These are phyloP conservation scores for Glyphotaelius pellucidus DNA, from an alignment of 2,888 invertebrate species.

Conservation along the genomic window DNA sequence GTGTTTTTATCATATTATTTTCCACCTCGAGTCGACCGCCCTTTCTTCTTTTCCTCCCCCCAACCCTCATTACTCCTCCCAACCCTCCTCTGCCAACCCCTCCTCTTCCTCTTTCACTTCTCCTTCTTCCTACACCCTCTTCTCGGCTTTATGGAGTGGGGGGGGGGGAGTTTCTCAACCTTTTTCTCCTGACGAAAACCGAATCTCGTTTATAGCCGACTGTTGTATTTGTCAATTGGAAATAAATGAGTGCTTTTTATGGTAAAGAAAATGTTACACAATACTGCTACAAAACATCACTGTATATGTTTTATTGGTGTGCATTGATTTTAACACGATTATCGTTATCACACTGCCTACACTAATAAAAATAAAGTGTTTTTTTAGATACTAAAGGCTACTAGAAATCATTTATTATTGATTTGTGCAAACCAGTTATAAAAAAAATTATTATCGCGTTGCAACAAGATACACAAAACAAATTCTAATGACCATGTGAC, in stretches of 20 bases:
- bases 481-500: too few relatives aligned
- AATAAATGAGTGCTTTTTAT: neutral
- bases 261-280: neutral
- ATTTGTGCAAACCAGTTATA: too few relatives aligned
- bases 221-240: slow-evolving; percentile 43
- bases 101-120: slow-evolving; percentile 12
- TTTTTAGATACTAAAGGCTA: too few relatives aligned
- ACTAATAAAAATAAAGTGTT: too few relatives aligned
- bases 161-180: slow-evolving; percentile 57
- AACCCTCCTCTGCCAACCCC: slow-evolving; percentile 34
- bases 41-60: slow-evolving; percentile 58
- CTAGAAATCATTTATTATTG: too few relatives aligned
- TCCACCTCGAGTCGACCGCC: slow-evolving; percentile 63
- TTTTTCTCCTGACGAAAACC: slow-evolving; percentile 56
- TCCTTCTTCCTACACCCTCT: slow-evolving; percentile 35
- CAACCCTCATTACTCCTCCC: slow-evolving; percentile 6
- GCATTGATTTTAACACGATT: neutral
- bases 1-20: slow-evolving; percentile 66
- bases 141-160: slow-evolving; percentile 35
- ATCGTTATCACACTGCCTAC: too few relatives aligned
- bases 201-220: slow-evolving; percentile 33
- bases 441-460: too few relatives aligned
- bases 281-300: neutral
- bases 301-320: neutral
- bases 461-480: too few relatives aligned